Base-by-base conservation (phyloP, 2,113 vertebrate genomes). In the Rhea americana region DNA sequence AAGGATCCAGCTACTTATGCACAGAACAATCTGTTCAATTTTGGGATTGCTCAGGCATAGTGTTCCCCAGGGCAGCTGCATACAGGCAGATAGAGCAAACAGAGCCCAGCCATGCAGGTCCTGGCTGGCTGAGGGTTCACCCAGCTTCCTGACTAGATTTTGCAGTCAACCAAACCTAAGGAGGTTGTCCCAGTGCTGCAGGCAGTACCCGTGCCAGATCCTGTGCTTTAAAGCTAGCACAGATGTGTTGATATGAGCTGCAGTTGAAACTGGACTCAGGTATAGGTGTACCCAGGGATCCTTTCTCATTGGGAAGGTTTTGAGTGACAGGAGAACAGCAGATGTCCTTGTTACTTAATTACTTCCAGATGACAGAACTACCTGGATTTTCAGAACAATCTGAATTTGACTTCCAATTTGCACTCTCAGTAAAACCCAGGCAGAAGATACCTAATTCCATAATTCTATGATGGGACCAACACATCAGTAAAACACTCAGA, bases 161-260 rank as follows among this genome's bases (percentile, higher is more conserved):
- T 89, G 50, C 70, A 66, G 66, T 37, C 58, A 90, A 67, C 22
- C 66, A 79, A 45, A 37, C 32, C 47, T 82, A 71, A 50, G 20
- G 48, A 85, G 76, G 43, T 9, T 91, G 71, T 22, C 67, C 48
- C 72, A 63, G 72, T 76, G 72, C 72, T 88, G 72, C 63, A 90
- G 47, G 19, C 37, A 67, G 30, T 19, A 43, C 37, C 9, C 21
- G 39, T 51, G 30, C 32, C 43, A 41, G 24, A 28, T 87, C 22
- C 32, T n/a, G 15, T 1, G 3, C 30, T 91, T 94, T 89, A 79
- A 82, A 80, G 51, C 12, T 53, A 66, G 8, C 11, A 37, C 37
- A 82, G 15, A 37, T 55, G 13, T n/a, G 24, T 47, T 76, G 62
- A 24, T 41, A 58, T n/a, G 24, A 85, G 25, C 56, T 73, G 77